Percentiles rank a stretch among this genome's conserved stretches.
Evolutionary conservation across 2,113 vertebrate genomes (phyloP).

Genomic region (Psilopsiagon aurifrons): DNA sequence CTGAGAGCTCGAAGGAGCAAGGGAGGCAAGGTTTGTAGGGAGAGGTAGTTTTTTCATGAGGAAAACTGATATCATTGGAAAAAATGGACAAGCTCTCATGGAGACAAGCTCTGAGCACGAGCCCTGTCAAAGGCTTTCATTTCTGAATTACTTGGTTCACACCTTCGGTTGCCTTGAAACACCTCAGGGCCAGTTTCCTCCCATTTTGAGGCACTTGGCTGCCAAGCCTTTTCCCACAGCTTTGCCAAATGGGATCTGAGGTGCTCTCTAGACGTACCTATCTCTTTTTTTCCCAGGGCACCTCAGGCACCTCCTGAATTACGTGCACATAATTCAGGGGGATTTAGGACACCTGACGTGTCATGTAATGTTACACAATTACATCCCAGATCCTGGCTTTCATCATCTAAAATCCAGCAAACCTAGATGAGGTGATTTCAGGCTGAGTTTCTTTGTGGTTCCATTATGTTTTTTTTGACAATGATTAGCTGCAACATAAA

Average conservation of each 20-base stretch:
- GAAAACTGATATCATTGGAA: constrained; percentile 10
- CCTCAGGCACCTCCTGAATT: constrained; percentile 36
- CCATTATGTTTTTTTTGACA: neutral
- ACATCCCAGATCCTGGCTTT: constrained; percentile 55
- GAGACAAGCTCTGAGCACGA: neutral
- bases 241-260: neutral
- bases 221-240: constrained; percentile 20
- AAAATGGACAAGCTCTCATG: neutral
- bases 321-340: neutral
- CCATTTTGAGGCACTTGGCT: constrained; percentile 20
- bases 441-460: neutral
- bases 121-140: neutral
- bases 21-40: neutral
- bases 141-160: constrained; percentile 5
- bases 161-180: neutral
- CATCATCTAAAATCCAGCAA: constrained; percentile 43
- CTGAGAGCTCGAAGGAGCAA: neutral
- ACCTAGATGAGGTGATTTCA: constrained; percentile 2
- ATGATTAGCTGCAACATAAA: constrained; percentile 11
- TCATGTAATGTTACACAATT: constrained; percentile 55
- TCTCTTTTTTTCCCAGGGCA: neutral
- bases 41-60: neutral
- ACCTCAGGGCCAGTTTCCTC: constrained; percentile 12
- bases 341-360: constrained; percentile 63
- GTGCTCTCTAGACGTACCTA: neutral